These are phyloP conservation scores for Mystacornis crossleyi DNA, from an alignment of 2,113 vertebrate genomes.

Conservation along the genomic window DNA sequence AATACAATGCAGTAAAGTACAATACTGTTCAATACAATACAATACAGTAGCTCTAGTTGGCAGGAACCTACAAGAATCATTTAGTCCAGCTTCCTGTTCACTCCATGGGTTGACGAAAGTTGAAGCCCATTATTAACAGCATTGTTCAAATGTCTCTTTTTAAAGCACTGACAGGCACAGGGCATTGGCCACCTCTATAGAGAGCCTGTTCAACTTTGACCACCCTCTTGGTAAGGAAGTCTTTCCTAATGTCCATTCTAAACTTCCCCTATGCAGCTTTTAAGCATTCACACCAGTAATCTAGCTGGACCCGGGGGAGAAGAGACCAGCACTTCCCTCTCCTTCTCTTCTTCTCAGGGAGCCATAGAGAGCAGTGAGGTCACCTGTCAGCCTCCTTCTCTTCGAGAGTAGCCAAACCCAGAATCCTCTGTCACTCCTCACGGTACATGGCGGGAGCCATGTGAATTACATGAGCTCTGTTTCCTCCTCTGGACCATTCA, in stretches of 20 bases:
- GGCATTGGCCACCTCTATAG: not conserved
- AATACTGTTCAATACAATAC: not conserved
- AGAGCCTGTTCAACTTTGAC: not conserved
- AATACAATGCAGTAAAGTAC: no score
- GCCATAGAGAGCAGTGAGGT: rapidly evolving
- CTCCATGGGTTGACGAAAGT: not conserved
- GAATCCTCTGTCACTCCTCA: not conserved
- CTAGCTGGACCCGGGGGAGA: not conserved
- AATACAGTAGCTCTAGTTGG: not conserved
- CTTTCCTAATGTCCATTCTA: not conserved
- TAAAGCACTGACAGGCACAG: not conserved
- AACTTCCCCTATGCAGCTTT: not conserved
- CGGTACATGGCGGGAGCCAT: not conserved
- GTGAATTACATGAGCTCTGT: not conserved
- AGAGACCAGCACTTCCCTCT: not conserved
- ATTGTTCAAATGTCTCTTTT: not conserved
- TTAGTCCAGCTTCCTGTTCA: not conserved
- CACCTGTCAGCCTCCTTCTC: not conserved
- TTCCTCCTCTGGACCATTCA: not conserved
- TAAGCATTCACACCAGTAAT: rapidly evolving
- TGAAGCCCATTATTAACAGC: not conserved
- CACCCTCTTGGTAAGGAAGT: not conserved
- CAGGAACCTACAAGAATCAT: not conserved
- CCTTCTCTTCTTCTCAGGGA: not conserved
- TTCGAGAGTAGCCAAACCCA: not conserved